Evolutionary conservation across 2,888 invertebrate species (phyloP), one percentile per base, ranked within the genome.

Genomic region (Bombylius major): DNA sequence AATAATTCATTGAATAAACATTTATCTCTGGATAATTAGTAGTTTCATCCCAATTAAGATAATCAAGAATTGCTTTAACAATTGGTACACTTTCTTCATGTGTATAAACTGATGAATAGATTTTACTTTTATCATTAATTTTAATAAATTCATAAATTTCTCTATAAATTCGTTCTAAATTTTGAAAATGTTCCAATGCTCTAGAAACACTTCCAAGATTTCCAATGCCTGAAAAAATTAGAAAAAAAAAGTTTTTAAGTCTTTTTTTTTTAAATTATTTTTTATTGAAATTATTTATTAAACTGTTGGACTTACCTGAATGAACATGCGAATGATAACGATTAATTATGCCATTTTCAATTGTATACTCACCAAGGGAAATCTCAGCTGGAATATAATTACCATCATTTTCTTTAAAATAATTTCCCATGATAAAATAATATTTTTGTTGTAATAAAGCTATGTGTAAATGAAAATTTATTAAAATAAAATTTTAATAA

Each of bases 381-480:
- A 80, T 69, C 65, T 81, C 81, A 1, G 78, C 80, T 0, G 81
- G 81, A 14, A 71, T 67, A 62, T 75, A 78, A 3, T 68, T 57
- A 0, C 62, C 61, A 0, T 60, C 42, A 0, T 66, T 65, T 58
- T 68, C 71, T 0, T 64, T 63, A 50, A 55, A 73, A 53, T 69
- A 73, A 33, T 72, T 73, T 0, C 66, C 71, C 55, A 68, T 66
- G 1, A 64, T 63, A 47, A 73, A 70, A 5, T 65, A 62, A 32
- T 67, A 73, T 1, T 61, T 64, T 5, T 65, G 61, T 0, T 58
- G 58, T 31, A 66, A 65, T n/a, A 72, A 51, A 58, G 68, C 73
- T 73, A n/a, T n/a, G n/a, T n/a, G 55, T 5, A 57, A 50, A 47
- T n/a, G 7, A 56, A 56, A 51, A 51, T 23, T 23, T 23, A 23